Evolutionary conservation across 1,140 invertebrate genomes (phyloP), one percentile per base, ranked within the genome.

Genomic region (Colletes gigas): DNA sequence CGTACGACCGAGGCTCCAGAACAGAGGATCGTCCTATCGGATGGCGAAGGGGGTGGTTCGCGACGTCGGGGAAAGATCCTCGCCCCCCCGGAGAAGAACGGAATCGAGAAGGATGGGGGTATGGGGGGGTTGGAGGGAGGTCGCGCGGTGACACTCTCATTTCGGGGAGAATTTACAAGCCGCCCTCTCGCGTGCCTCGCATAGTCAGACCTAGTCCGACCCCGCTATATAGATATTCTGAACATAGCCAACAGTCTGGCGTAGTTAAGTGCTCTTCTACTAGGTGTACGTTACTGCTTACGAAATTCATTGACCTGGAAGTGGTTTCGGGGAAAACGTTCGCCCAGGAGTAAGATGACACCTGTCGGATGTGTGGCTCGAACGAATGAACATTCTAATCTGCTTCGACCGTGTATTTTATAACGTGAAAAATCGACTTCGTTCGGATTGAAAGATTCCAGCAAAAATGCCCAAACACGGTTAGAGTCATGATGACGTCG

Each of bases 101-200:
- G 81, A 79, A 81, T 70, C 78, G 84, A 76, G 78, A 65, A 83
- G 80, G 84, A 78, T 73, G 65, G 52, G 59, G 68, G 60, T 30
- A 59, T 21, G 41, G 55, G 14, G 60, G 67, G 80, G 73, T 44
- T 71, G 74, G 78, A 78, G 81, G 84, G 83, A 85, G 81, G 80
- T 52, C 76, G 77, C 86, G 88, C 88, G 91, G 90, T 92, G 90
- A 93, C 92, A 93, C 92, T 93, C 93, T 93, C 92, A 93, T 93
- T 93, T 93, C 87, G 89, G 89, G 83, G 88, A 93, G 89, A 93
- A 93, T 93, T 93, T 93, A 93, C 92, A 93, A 91, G 92, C 91
- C 83, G 85, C 88, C 86, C 87, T 89, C 87, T 93, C 89, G 92
- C 92, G 91, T 93, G 93, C 93, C 88, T 93, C 87, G 93, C 92